Evolutionary conservation across 2,888 invertebrate genomes (phyloP), one percentile per base, ranked within the genome.

Genomic region (Andrena trimmerana): DNA sequence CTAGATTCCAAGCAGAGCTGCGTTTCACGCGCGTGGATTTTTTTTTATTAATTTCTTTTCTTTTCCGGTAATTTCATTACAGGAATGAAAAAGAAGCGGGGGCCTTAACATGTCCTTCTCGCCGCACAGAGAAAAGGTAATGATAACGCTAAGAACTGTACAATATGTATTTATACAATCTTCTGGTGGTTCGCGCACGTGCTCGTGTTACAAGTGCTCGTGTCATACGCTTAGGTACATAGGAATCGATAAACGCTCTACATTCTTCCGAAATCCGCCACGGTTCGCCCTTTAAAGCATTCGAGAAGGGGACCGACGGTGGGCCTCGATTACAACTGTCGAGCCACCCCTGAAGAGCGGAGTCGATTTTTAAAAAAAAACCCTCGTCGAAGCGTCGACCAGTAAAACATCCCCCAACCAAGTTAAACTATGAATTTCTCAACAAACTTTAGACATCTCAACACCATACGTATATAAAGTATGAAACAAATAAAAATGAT

Each of bases 141-240:
- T 67, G 71, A 67, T 80, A 70, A 77, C 71, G 71, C 70, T 77
- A 59, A 70, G 65, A 66, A 67, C 77, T 72, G 67, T 78, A 78
- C 81, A 81, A 63, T 68, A 33, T 78, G 67, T 81, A 68, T 81
- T 72, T 50, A 78, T 63, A 77, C 57, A 66, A 33, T 76, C 42
- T 27, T 48, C 16, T 73, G 42, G 54, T 48, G 29, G 20, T 36
- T 36, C 57, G 65, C 48, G n/a, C 54, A 57, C 16, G 70, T 20
- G 54, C 62, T 66, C 76, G 48, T 24, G 67, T 77, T 71, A 70
- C 80, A 80, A 52, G 52, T 59, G 20, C 20, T 20, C 20, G 20
- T 20, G 8, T 27, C 52, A 68, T 63, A 68, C 68, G 36, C 62
- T 16, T 29, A 29, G 36, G 29, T 78, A 68, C 74, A 48, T 57